phyloP scores from a whole-genome alignment of 2,797 vertebrate species.

The Halcyon smyrnensis region DNA sequence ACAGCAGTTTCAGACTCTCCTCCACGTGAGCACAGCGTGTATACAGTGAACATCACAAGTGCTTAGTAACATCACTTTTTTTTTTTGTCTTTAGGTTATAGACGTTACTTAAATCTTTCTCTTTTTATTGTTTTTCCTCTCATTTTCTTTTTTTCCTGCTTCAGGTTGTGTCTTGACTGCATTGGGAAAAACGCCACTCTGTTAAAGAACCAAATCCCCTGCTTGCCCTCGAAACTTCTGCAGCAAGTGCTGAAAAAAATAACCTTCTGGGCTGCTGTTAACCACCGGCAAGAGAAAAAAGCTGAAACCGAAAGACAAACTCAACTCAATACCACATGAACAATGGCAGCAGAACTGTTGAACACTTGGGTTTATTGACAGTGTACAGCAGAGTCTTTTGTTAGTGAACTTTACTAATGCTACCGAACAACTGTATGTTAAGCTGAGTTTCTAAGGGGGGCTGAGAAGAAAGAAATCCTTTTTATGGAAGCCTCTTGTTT shows the following conservation, averaged over 20 bases:
- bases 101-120: neutral
- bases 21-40: neutral
- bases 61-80: neutral
- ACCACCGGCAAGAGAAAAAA: conserved; percentile 76
- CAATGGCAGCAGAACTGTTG: neutral
- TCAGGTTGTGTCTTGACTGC: conserved; percentile 90
- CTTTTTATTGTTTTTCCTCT: neutral
- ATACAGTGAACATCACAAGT: neutral
- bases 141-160: neutral
- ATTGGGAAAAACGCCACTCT: conserved; percentile 85
- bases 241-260: conserved; percentile 85
- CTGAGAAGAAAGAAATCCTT: conserved; percentile 30
- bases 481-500: neutral
- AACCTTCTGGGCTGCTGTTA: conserved; percentile 87
- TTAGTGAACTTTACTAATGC: neutral
- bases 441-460: conserved; percentile 38
- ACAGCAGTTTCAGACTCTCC: neutral
- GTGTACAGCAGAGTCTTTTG: neutral
- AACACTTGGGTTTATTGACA: neutral
- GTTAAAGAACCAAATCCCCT: conserved; percentile 82
- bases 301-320: conserved; percentile 62
- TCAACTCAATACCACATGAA: conserved; percentile 40
- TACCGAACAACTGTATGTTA: neutral
- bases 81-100: neutral
- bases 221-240: conserved; percentile 86